Evolutionary conservation across 2,888 invertebrate genomes (phyloP), one percentile per base, ranked within the genome.

Genomic region (Noctua janthina): DNA sequence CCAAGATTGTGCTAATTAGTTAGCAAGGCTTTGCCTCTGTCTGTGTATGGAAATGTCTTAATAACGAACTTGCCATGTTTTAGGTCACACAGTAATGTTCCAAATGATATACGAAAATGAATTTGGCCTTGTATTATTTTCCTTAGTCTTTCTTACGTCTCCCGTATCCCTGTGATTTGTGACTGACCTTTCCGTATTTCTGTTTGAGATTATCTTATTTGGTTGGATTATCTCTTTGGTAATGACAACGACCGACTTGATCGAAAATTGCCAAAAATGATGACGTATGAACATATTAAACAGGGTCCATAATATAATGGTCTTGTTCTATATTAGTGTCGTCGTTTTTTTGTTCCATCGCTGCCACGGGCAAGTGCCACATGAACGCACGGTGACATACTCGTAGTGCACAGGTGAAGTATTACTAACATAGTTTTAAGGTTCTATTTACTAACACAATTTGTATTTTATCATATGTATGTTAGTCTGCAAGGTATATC

Each of bases 1-100:
- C 69, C 59, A 66, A 76, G 71, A 81, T 68, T 81, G 80, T 81
- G 67, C 70, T 81, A 84, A 87, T 87, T 88, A 84, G 79, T 79
- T 73, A 49, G 54, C 74, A 69, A 73, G 78, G 51, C 64, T 69
- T 70, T 67, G 75, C 15, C 35, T 72, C 66, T 56, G 13, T 72
- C 67, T 73, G 39, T 8, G n/a, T 68, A 43, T 59, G 51, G 23
- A 77, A 49, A 69, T 39, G 39, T 73, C 68, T 75, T 78, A 39
- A 64, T 71, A 78, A 73, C 29, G 15, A 54, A 72, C 56, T 68
- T 29, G 23, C 15, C 46, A 43, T 75, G n/a, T 75, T 78, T 71
- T 23, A 49, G 46, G 68, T 54, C 69, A 64, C 69, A 59, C 68
- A 66, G 13, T 67, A 67, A 83, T 68, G 67, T 82, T 76, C 54